Evolutionary conservation across 1,140 invertebrate genomes (phyloP).

Genomic region (Eubasilissa regina): DNA sequence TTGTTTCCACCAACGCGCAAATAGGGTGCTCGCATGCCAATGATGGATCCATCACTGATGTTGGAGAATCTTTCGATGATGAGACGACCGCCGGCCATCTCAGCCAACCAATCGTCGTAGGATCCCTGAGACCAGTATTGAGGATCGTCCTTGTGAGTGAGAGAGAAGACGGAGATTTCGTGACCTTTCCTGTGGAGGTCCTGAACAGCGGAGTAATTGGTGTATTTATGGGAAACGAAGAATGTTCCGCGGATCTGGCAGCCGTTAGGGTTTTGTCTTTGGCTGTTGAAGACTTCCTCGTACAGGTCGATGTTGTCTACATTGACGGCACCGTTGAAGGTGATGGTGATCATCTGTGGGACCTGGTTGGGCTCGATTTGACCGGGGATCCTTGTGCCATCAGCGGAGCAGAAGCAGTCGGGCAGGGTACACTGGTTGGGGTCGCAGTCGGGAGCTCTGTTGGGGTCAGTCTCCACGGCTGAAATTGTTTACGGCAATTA

Average conservation of each 20-base stretch:
- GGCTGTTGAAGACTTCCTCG: constrained; percentile 91
- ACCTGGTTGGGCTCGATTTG: constrained; percentile 87
- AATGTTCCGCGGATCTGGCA: constrained; percentile 95
- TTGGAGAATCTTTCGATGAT: constrained; percentile 92
- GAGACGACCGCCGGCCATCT: constrained; percentile 94
- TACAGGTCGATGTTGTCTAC: constrained; percentile 94
- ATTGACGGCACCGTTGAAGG: constrained; percentile 96
- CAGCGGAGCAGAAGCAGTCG: constrained; percentile 95
- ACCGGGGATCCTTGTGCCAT: constrained; percentile 91
- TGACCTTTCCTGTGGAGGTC: constrained; percentile 93
- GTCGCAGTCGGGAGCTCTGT: constrained; percentile 92
- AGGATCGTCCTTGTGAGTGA: constrained; percentile 93
- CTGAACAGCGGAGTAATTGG: constrained; percentile 94
- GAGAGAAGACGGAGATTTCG: constrained; percentile 94
- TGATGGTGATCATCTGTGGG: constrained; percentile 95
- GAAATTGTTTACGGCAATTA: not conserved
- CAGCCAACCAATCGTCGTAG: constrained; percentile 94
- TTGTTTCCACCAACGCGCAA: constrained; percentile 93
- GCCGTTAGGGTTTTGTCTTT: constrained; percentile 91
- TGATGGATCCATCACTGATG: constrained; percentile 91
- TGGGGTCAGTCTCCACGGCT: constrained; percentile 92
- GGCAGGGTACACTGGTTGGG: constrained; percentile 89
- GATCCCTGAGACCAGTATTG: constrained; percentile 90
- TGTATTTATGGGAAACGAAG: constrained; percentile 97
- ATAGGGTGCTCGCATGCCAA: constrained; percentile 91